Base-by-base conservation (phyloP, 2,888 invertebrate genomes). In the Hemicrepidius hirtus region DNA sequence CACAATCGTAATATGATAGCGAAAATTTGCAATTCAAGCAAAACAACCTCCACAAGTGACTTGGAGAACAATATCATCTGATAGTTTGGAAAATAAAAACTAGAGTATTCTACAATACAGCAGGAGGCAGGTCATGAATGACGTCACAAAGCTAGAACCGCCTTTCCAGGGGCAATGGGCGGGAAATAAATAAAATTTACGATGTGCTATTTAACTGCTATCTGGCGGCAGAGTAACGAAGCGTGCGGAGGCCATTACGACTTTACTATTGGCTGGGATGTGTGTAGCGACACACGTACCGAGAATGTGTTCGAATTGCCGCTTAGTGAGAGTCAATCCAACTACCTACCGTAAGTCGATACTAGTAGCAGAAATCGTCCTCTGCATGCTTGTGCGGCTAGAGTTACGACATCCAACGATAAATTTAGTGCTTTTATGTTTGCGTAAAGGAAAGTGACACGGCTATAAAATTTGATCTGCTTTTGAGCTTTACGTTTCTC, bases 231-330 rank as follows among this genome's bases (percentile, higher is more conserved):
- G 84, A 84, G 84, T 84, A 84, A 83, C 84, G 86, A 86, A 87
- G 83, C 85, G 84, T 86, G 84, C 85, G 88, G 89, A 87, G 88
- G 89, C 89, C 89, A 89, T 90, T 89, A 90, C 89, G 87, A 86
- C 85, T 82, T 84, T 86, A 87, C 88, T 87, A 90, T 89, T 90
- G 90, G 89, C 86, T 86, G 86, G 82, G 78, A 75, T 65, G 75
- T 75, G 71, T 55, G 66, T 64, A n/a, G 76, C 65, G 81, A 83
- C 80, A 64, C 76, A 76, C 80, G 76, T 79, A 75, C 76, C 71
- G 73, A 68, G 57, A 62, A 71, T 65, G 76, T 73, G 49, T 73
- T 63, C 59, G 53, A 74, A 69, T 68, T 59, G 50, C 13, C 24
- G 24, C 37, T 28, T 59, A 21, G 18, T 32, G 13, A 73, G 78